Evolutionary conservation across 1,140 invertebrate genomes (phyloP).

Genomic region (Drosophila eugracilis): DNA sequence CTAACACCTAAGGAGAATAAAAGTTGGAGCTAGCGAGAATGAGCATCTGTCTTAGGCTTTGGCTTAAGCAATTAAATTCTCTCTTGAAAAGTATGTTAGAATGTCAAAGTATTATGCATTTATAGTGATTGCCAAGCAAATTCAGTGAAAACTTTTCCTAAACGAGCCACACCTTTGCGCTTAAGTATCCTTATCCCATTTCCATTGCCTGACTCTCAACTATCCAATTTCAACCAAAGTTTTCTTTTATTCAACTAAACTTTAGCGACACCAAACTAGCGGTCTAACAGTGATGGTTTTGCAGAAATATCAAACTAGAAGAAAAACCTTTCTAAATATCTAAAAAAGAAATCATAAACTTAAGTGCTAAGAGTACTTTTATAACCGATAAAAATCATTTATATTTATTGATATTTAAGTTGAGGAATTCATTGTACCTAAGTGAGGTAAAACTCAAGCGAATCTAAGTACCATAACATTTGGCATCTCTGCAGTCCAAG

Average conservation of each 20-base stretch:
- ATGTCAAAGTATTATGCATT: no score
- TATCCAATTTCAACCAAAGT: slow-evolving; percentile 42
- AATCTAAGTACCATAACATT: background rate
- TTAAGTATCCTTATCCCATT: slow-evolving; percentile 45
- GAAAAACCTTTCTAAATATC: no score
- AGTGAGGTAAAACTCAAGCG: background rate
- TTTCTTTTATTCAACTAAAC: slow-evolving; percentile 41
- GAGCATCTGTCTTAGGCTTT: background rate
- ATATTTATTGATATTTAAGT: background rate
- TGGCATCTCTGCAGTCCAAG: slow-evolving; percentile 23
- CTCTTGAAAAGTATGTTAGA: no score
- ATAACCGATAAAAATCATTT: no score
- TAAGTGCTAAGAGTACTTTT: no score
- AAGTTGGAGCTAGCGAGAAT: background rate
- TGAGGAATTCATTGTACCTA: background rate
- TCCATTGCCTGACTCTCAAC: slow-evolving; percentile 55
- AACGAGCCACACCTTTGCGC: background rate
- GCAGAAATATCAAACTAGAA: no score
- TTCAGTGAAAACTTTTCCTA: background rate
- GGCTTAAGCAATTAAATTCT: background rate
- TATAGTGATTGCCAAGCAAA: background rate
- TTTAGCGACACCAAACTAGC: slow-evolving; percentile 38
- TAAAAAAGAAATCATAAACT: no score
- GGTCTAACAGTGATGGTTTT: background rate
- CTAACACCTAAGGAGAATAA: slow-evolving; percentile 9